Base-by-base conservation (phyloP, 2,113 vertebrate genomes). In the Origma solitaria region DNA sequence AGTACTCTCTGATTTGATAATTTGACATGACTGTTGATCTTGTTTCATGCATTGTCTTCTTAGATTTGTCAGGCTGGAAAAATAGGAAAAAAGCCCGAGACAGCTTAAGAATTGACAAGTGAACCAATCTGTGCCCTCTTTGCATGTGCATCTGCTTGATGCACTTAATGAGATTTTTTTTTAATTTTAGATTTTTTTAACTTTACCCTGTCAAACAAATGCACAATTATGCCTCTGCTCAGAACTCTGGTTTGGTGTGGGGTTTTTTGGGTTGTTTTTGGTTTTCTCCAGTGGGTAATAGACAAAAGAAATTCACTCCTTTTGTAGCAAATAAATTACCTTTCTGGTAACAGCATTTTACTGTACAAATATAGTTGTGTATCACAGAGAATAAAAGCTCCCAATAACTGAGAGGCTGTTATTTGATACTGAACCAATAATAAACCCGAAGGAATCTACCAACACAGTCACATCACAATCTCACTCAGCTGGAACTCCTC, bases 11-110 rank as follows among this genome's bases (percentile, higher is more conserved):
- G 86, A 77, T 95, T 96, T 83, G 92, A 87, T 96, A 86, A 95
- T 96, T 69, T 92, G 92, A 96, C 78, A 54, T 95, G 93, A 96
- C 91, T 92, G 81, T 62, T 94, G 91, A 95, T 97, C 92, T 93
- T 77, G 86, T 97, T 96, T 97, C 86, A 96, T 93, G 83, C 86
- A 75, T 92, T 93, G 95, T 94, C 94, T 85, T 93, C 68, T 95
- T 90, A 95, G 49, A 95, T 97, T 96, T 97, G 89, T 97, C 95
- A 96, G 91, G 57, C 90, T 93, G 86, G 45, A 82, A 92, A 94
- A 92, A 92, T 19, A 78, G 33, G 54, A 53, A 45, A 54, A 89
- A 90, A 95, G 57, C 58, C 51, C 6, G 8, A 82, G 89, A 96
- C 24, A 73, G 70, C 53, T 64, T 62, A 60, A 54, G 45, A 89